Evolutionary conservation across 1,140 invertebrate species (phyloP), one percentile per base, ranked within the genome.

Genomic region (Drosophila yakuba): DNA sequence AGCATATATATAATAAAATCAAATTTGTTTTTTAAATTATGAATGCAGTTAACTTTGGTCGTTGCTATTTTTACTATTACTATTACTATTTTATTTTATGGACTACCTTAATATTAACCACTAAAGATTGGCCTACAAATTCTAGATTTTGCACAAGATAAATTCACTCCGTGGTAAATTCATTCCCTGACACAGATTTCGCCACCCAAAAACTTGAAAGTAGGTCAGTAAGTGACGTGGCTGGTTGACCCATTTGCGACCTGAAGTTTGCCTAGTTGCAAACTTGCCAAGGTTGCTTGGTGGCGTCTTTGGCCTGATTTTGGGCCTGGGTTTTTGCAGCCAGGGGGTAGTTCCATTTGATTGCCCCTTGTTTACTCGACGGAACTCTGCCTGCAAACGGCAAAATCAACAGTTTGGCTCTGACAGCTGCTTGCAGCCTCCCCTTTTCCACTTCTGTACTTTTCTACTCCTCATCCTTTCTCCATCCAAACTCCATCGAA

Each of bases 361-460:
- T 50, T 50, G 32, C 32, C 36, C 25, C 10, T 51, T 59, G 23
- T 51, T 57, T 59, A 38, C 35, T 17, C 35, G 35, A 35, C 47
- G 60, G 55, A 73, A 74, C 28, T 55, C 39, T 39, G 56, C 36
- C 44, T 47, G 56, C 61, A 55, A 50, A 17, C 12, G 61, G 39
- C 39, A 58, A 51, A 61, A 47, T 43, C 61, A 75, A 72, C 51
- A 61, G 78, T 59, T 66, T 20, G 56, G 39, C 47, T 57, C 67
- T 67, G 79, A 81, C 79, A 81, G 78, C 67, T 81, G 79, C 36
- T 47, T 36, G 59, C 74, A 77, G 73, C 57, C 51, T 57, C 43
- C 6, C 28, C 28, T 3, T 7, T 8, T 32, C 32, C 7, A 25
- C 25, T 25, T 25, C 4, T 25, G 0, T 4, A 5, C 28, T 2